A percentile compares a stretch with the other conserved stretches of the same genome.
These are phyloP conservation scores for Fukomys damarensis DNA, from an alignment of 2,113 vertebrate species.

Conservation along the genomic window DNA sequence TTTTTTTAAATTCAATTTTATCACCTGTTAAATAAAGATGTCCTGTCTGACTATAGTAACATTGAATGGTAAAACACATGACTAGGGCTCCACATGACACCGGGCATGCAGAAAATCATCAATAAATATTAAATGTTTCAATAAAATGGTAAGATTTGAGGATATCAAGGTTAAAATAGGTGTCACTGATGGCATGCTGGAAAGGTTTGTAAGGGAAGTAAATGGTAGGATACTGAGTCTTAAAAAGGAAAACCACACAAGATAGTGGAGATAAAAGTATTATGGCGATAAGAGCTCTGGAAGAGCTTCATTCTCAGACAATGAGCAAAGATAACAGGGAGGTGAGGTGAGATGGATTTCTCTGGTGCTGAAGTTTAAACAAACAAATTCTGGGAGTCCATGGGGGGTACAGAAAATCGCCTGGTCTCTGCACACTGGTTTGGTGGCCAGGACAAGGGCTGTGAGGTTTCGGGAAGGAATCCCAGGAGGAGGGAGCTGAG, in stretches of 20 bases:
- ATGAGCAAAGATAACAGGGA: not conserved
- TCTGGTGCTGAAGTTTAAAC: not conserved
- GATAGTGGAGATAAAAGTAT: not conserved
- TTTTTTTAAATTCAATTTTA: not conserved
- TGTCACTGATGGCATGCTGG: not conserved
- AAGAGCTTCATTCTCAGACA: not conserved
- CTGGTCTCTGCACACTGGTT: not conserved
- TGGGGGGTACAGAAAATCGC: not conserved
- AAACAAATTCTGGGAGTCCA: not conserved
- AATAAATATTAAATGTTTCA: constrained; percentile 22
- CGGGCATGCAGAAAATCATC: not conserved
- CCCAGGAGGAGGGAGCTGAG: not conserved
- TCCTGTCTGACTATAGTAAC: not conserved
- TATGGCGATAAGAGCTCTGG: not conserved
- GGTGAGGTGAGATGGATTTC: not conserved
- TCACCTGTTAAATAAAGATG: not conserved
- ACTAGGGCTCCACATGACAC: not conserved
- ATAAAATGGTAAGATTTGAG: not conserved
- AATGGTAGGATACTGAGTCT: not conserved
- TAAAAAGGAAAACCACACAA: not conserved
- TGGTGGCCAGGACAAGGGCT: not conserved
- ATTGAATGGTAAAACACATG: not conserved
- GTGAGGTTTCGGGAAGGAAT: not conserved
- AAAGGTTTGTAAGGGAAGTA: not conserved
- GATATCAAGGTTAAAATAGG: not conserved